These are phyloP conservation scores for Troides helena DNA, from an alignment of 2,888 invertebrate genomes.

Conservation along the genomic window DNA sequence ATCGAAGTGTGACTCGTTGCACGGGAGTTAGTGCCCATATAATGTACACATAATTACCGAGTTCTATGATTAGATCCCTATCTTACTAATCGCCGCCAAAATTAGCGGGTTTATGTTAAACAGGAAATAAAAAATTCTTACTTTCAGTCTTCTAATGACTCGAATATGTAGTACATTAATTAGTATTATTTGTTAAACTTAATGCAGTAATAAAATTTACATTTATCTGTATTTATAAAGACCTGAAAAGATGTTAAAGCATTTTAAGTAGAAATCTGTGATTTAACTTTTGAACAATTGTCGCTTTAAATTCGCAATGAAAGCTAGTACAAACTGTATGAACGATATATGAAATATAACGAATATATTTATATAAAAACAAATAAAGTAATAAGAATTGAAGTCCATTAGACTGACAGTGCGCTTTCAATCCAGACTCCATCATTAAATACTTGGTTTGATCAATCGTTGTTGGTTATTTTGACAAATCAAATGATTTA, in stretches of 20 bases:
- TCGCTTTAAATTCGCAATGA: neutral
- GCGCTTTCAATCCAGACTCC: neutral
- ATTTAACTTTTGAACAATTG: neutral
- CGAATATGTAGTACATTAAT: neutral
- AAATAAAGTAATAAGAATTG: neutral
- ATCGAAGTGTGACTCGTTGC: slow-evolving; percentile 20
- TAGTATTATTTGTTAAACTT: slow-evolving; percentile 1
- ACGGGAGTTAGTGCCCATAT: slow-evolving; percentile 33
- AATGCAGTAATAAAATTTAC: neutral
- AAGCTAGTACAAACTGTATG: neutral
- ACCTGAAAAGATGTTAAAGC: neutral
- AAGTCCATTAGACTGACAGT: neutral
- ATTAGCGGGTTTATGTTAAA: slow-evolving; percentile 31
- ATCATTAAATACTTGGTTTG: slow-evolving; percentile 12
- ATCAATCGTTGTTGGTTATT: slow-evolving; percentile 22
- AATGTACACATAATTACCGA: slow-evolving; percentile 32
- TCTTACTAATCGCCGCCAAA: slow-evolving; percentile 42
- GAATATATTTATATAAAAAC: neutral
- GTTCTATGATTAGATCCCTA: slow-evolving; percentile 42
- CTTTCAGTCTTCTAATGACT: neutral
- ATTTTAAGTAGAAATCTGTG: neutral
- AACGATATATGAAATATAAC: too few relatives aligned
- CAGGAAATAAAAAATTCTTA: slow-evolving; percentile 12
- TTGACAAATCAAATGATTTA: slow-evolving; percentile 23
- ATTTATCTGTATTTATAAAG: neutral